Conservation (phyloP, 1,140 invertebrate species). For the Mactra quadrangularis region DNA sequence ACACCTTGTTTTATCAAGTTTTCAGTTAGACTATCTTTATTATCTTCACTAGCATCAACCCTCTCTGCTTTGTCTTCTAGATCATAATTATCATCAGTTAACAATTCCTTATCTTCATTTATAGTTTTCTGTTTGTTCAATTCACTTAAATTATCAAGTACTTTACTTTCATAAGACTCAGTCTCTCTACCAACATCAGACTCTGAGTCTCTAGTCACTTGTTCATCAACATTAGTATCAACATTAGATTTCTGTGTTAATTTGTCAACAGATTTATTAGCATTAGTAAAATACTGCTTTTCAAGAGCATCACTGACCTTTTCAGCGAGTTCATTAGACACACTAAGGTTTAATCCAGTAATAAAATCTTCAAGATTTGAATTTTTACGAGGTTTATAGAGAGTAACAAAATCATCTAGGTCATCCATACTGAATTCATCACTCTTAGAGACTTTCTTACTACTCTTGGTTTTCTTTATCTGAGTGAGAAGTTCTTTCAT, state of each 20-base stretch:
- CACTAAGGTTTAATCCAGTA: too few relatives aligned
- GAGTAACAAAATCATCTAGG: too few relatives aligned
- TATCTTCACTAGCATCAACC: background rate
- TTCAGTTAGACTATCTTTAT: background rate
- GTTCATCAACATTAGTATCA: too few relatives aligned
- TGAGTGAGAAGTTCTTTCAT: background rate
- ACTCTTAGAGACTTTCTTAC: background rate
- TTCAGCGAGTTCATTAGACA: too few relatives aligned
- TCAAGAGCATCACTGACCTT: too few relatives aligned
- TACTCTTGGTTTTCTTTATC: background rate
- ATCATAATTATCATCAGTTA: background rate
- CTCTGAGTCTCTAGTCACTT: background rate
- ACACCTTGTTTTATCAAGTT: constrained; percentile 3
- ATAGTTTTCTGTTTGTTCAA: background rate
- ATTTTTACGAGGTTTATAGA: too few relatives aligned
- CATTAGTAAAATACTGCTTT: too few relatives aligned
- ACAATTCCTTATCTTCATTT: background rate
- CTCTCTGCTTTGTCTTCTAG: background rate
- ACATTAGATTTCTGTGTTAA: too few relatives aligned
- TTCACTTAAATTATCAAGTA: background rate
- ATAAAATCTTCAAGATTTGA: too few relatives aligned
- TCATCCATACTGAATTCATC: background rate
- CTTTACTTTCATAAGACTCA: background rate
- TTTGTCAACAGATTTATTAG: too few relatives aligned
- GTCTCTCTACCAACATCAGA: background rate